Evolutionary conservation across 2,113 vertebrate species (phyloP).

Genomic region (Oryzias woworae): DNA sequence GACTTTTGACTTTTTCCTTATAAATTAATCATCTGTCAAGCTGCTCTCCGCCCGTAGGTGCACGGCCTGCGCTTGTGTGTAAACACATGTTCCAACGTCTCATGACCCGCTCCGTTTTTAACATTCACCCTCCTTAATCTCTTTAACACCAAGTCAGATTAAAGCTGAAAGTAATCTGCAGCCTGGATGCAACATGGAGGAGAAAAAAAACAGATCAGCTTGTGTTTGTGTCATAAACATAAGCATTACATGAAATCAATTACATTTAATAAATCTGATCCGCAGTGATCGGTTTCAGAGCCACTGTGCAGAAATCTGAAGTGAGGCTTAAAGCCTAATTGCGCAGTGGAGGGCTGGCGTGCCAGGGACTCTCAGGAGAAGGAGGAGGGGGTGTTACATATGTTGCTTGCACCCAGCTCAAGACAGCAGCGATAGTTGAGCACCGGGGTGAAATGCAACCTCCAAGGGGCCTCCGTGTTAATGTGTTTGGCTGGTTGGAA

Average conservation of each 20-base stretch:
- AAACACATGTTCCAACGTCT: constrained; percentile 31
- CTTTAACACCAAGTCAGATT: constrained; percentile 20
- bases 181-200: constrained; percentile 7
- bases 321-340: constrained; percentile 65
- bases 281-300: constrained; percentile 58
- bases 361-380: constrained; percentile 49
- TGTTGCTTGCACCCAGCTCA: constrained; percentile 60
- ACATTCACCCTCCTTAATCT: constrained; percentile 19
- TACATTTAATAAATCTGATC: constrained; percentile 57
- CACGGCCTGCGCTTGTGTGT: constrained; percentile 1
- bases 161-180: constrained; percentile 20
- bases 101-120: constrained; percentile 28
- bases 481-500: constrained; percentile 66
- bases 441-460: constrained; percentile 63
- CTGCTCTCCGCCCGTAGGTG: constrained; percentile 3
- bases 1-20: constrained; percentile 16
- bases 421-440: constrained; percentile 60
- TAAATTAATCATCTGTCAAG: constrained; percentile 28
- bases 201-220: neutral
- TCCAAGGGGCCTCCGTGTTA: constrained; percentile 64
- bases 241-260: constrained; percentile 61
- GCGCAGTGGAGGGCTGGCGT: constrained; percentile 50
- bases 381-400: constrained; percentile 56
- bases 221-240: constrained; percentile 36
- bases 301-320: constrained; percentile 54